A percentile compares a stretch with the other conserved stretches of the same genome.
Conservation (phyloP, 2,888 invertebrate species). For the Erebia aethiops region DNA sequence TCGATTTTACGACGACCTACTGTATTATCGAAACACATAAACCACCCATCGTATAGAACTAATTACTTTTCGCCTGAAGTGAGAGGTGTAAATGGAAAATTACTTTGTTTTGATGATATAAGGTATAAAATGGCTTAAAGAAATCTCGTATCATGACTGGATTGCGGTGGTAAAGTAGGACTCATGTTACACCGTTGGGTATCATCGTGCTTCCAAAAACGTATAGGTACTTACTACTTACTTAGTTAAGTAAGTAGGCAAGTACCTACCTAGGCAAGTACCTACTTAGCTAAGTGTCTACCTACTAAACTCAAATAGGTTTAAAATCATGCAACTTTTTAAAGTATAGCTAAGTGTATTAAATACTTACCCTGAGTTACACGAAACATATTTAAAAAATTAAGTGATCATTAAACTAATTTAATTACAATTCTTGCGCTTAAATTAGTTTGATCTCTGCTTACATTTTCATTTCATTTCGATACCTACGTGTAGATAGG, state of each 20-base stretch:
- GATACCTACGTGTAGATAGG: no score
- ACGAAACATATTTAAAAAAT: no score
- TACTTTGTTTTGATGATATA: conserved; percentile 19
- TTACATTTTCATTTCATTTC: no score
- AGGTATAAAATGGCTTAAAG: conserved; percentile 7
- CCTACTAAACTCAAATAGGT: background rate
- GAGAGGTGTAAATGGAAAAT: background rate
- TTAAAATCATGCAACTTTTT: no score
- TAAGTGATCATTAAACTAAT: no score
- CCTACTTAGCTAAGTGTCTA: background rate
- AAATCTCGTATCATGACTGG: conserved; percentile 3
- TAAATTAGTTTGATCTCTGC: no score
- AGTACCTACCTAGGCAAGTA: background rate
- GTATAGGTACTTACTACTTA: background rate
- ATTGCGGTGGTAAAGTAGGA: background rate
- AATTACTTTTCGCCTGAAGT: conserved; percentile 46
- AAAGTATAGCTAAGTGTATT: no score
- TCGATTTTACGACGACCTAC: conserved; percentile 44
- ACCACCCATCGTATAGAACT: conserved; percentile 43
- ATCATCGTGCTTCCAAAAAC: background rate
- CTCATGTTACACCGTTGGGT: conserved; percentile 33
- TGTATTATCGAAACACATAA: conserved; percentile 44
- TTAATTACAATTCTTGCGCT: no score
- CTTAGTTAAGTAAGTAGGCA: no score
- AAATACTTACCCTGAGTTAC: no score